Evolutionary conservation across 2,888 invertebrate genomes (phyloP).

Genomic region (Argyresthia albistria): DNA sequence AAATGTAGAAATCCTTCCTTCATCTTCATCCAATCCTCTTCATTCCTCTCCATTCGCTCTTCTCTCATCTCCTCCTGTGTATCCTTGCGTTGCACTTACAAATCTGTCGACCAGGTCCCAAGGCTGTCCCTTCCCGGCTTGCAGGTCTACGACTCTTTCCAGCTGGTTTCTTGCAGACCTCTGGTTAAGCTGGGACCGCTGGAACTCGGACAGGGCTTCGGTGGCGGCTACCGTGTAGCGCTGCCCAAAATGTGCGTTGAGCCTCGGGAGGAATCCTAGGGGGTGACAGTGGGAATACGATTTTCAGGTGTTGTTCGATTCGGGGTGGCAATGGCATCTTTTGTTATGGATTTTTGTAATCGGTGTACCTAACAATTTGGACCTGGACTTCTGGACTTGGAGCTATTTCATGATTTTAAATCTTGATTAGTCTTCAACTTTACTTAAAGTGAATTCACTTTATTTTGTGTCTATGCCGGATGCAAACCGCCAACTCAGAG

Average conservation of each 20-base stretch:
- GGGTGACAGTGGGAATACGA: neutral
- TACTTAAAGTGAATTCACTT: no score
- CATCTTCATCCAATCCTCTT: constrained; percentile 7
- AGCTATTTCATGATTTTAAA: no score
- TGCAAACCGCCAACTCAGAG: no score
- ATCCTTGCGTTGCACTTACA: constrained; percentile 46
- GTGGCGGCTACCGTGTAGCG: constrained; percentile 80
- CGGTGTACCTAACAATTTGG: no score
- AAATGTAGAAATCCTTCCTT: no score
- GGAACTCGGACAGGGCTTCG: constrained; percentile 81
- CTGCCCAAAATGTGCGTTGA: constrained; percentile 78
- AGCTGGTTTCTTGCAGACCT: constrained; percentile 73
- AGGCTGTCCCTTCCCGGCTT: constrained; percentile 75
- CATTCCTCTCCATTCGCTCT: constrained; percentile 8
- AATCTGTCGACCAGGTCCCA: constrained; percentile 74
- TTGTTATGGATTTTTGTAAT: no score
- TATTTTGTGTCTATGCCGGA: no score
- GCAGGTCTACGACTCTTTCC: constrained; percentile 71
- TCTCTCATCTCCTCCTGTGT: constrained; percentile 6
- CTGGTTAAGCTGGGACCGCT: constrained; percentile 72
- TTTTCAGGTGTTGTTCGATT: no score
- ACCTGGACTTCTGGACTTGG: no score
- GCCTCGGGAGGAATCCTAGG: constrained; percentile 77
- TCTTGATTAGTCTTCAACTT: no score
- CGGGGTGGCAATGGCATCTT: no score